Evolutionary conservation across 2,888 invertebrate genomes (phyloP).

Genomic region (Troides helena): DNA sequence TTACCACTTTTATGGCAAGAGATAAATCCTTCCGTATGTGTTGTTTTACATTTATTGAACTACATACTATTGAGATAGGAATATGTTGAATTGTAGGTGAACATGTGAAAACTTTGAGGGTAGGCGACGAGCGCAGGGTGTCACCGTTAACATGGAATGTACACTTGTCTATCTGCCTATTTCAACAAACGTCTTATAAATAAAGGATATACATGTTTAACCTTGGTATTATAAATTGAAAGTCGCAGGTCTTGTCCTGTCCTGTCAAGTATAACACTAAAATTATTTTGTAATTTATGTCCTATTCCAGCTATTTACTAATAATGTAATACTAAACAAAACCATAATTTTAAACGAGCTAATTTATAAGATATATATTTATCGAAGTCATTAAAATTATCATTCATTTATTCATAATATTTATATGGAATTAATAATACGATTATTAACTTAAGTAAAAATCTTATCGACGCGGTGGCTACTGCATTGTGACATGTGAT

Average conservation of each 20-base stretch:
- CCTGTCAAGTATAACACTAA: too few species aligned
- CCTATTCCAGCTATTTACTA: too few species aligned
- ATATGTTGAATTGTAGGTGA: not conserved
- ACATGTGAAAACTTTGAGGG: slow-evolving; percentile 10
- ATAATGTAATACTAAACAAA: too few species aligned
- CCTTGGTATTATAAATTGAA: not conserved
- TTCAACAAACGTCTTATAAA: not conserved
- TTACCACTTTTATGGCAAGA: slow-evolving; percentile 5
- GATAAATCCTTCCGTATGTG: not conserved
- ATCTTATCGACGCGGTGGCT: too few species aligned
- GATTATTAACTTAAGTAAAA: too few species aligned
- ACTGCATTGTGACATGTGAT: too few species aligned
- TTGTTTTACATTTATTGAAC: slow-evolving; percentile 5
- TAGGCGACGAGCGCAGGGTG: slow-evolving; percentile 14
- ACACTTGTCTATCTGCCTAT: not conserved
- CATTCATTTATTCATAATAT: too few species aligned
- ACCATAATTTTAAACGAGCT: too few species aligned
- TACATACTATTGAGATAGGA: not conserved
- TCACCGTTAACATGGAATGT: slow-evolving; percentile 10
- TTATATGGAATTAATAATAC: too few species aligned
- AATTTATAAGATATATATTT: too few species aligned
- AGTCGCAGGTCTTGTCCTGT: not conserved
- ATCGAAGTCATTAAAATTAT: too few species aligned
- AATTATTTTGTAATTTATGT: too few species aligned
- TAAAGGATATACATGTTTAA: not conserved